phyloP scores from a whole-genome alignment of 2,113 vertebrate species.

The Percina caprodes region DNA sequence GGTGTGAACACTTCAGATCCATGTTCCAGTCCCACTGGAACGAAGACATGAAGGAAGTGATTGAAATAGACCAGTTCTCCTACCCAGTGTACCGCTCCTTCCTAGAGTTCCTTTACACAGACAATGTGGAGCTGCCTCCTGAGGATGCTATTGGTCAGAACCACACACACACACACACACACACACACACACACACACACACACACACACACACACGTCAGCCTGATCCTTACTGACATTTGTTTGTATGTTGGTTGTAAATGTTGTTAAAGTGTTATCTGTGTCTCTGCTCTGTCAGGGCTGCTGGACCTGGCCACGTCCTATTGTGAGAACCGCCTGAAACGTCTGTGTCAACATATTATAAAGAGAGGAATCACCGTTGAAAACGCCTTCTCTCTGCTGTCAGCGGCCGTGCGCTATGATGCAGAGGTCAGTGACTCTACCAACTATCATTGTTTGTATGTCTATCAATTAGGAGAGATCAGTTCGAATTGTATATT shows the following conservation, averaged over 20 bases:
- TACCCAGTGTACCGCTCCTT: constrained; percentile 97
- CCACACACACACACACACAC: neutral
- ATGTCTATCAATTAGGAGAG: neutral
- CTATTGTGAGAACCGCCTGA: constrained; percentile 96
- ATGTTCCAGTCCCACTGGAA: constrained; percentile 99
- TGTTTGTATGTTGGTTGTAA: neutral
- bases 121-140: constrained; percentile 91
- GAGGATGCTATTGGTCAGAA: constrained; percentile 97
- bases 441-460: neutral
- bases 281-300: constrained; percentile 78
- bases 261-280: neutral
- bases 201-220: too few species aligned
- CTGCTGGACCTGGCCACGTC: constrained; percentile 97
- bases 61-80: constrained; percentile 97
- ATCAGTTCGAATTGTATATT: neutral
- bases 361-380: constrained; percentile 97
- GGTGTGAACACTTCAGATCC: constrained; percentile 97
- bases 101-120: constrained; percentile 97
- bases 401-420: constrained; percentile 96
- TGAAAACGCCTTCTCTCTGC: constrained; percentile 95
- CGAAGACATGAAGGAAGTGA: constrained; percentile 96
- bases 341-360: constrained; percentile 95
- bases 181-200: neutral
- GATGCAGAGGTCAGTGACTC: constrained; percentile 91
- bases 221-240: neutral